These are phyloP conservation scores for Pogonocichla stellata DNA, from an alignment of 2,113 vertebrate genomes.

Conservation along the genomic window DNA sequence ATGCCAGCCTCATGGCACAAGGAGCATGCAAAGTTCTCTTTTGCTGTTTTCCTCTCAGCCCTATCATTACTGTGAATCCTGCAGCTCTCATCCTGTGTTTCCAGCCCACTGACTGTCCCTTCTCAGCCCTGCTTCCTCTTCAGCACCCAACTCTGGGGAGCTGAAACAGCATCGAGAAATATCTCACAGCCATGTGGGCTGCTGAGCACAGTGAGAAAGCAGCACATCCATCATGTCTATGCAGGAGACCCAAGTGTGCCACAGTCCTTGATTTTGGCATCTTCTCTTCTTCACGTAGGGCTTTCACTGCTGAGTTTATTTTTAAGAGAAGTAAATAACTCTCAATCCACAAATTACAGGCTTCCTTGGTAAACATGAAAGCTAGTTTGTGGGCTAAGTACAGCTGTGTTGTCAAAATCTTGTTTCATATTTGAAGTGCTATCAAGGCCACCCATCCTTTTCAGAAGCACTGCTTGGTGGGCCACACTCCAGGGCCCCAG, in stretches of 20 bases:
- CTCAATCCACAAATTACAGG: constrained; percentile 17
- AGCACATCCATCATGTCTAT: not conserved
- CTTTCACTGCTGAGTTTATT: constrained; percentile 21
- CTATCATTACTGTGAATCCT: not conserved
- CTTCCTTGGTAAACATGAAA: not conserved
- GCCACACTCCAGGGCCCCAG: not conserved
- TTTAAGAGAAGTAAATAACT: constrained; percentile 38
- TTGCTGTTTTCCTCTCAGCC: not conserved
- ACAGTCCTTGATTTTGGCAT: not conserved
- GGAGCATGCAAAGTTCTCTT: not conserved
- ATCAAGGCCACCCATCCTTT: not conserved
- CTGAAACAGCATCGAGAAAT: not conserved
- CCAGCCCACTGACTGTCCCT: not conserved
- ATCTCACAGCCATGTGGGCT: not conserved
- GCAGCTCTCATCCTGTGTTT: not conserved
- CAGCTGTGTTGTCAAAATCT: constrained; percentile 1
- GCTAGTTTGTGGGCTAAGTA: not conserved
- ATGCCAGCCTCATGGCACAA: not conserved
- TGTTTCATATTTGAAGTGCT: not conserved
- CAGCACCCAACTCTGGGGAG: not conserved
- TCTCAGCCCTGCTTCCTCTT: not conserved
- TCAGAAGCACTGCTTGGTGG: not conserved
- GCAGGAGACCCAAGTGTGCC: not conserved
- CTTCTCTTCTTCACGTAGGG: not conserved
- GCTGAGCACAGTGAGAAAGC: not conserved